A percentile compares a stretch with the other conserved stretches of the same genome.
Evolutionary conservation across 2,888 invertebrate species (phyloP).

Genomic region (Andrena haemorrhoa): DNA sequence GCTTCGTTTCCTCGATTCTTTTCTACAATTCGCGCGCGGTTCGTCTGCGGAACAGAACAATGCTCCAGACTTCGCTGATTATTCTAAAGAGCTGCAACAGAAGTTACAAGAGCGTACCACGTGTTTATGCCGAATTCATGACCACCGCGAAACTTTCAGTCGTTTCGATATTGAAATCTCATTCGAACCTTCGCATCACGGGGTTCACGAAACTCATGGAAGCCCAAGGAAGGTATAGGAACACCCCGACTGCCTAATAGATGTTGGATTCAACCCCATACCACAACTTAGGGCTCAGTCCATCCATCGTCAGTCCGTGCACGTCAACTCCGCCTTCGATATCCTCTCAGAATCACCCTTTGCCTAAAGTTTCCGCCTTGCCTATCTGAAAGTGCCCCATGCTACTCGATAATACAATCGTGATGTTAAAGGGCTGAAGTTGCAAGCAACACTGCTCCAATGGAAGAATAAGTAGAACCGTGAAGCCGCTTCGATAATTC

Average conservation of each 20-base stretch:
- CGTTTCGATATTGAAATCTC: conserved; percentile 35
- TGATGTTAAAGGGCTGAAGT: no score
- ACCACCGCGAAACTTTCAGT: conserved; percentile 24
- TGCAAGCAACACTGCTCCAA: no score
- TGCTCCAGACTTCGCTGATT: neutral
- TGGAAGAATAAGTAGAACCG: no score
- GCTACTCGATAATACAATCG: no score
- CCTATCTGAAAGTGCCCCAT: no score
- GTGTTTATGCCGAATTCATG: conserved; percentile 14
- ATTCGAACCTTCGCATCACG: neutral
- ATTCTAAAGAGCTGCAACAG: neutral
- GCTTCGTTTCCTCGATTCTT: conserved; percentile 21
- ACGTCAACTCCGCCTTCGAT: no score
- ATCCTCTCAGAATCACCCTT: no score
- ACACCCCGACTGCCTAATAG: neutral
- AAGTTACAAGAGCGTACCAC: conserved; percentile 24
- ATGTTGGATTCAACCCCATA: neutral
- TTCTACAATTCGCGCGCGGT: neutral
- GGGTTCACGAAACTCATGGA: no score
- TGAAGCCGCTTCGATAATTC: no score
- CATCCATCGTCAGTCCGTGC: no score
- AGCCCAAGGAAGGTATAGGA: conserved; percentile 1
- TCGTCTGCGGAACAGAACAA: neutral
- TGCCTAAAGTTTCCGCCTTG: no score
- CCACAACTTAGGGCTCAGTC: neutral